These are phyloP conservation scores for Menidia menidia DNA, from an alignment of 2,797 vertebrate genomes.

Conservation along the genomic window DNA sequence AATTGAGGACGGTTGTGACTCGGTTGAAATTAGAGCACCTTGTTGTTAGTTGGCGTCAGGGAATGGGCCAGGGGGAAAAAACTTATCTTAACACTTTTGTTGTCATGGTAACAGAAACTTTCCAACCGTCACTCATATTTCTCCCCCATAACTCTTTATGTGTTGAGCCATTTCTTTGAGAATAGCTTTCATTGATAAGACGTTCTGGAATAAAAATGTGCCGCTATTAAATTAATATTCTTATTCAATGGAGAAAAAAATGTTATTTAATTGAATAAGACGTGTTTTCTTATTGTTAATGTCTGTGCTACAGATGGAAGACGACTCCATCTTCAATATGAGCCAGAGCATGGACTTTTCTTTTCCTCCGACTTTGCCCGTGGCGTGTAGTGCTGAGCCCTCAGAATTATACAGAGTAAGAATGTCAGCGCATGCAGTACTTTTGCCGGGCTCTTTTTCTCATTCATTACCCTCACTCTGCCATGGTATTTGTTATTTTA, in stretches of 20 bases:
- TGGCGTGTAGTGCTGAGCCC: conserved; percentile 52
- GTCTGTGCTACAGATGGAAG: conserved; percentile 59
- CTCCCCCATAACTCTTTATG: neutral
- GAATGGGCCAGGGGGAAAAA: neutral
- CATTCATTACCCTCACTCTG: neutral
- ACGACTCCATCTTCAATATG: conserved; percentile 77
- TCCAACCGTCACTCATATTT: neutral
- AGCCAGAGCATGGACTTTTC: conserved; percentile 63
- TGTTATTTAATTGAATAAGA: too few relatives aligned
- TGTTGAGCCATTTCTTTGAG: neutral
- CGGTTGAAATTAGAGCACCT: neutral
- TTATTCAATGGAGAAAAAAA: neutral
- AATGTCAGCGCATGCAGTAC: conserved; percentile 1
- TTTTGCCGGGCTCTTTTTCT: conserved; percentile 4
- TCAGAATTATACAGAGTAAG: conserved; percentile 83
- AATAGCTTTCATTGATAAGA: neutral
- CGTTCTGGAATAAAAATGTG: neutral
- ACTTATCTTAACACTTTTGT: neutral
- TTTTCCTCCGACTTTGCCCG: conserved; percentile 65
- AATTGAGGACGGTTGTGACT: neutral
- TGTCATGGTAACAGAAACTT: conserved; percentile 1
- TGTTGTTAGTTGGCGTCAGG: neutral
- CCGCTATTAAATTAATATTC: neutral
- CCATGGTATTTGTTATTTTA: conserved; percentile 15
- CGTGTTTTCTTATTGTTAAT: conserved; percentile 7